These are phyloP conservation scores for Lucilia cuprina DNA, from an alignment of 1,140 invertebrate species.

Conservation along the genomic window DNA sequence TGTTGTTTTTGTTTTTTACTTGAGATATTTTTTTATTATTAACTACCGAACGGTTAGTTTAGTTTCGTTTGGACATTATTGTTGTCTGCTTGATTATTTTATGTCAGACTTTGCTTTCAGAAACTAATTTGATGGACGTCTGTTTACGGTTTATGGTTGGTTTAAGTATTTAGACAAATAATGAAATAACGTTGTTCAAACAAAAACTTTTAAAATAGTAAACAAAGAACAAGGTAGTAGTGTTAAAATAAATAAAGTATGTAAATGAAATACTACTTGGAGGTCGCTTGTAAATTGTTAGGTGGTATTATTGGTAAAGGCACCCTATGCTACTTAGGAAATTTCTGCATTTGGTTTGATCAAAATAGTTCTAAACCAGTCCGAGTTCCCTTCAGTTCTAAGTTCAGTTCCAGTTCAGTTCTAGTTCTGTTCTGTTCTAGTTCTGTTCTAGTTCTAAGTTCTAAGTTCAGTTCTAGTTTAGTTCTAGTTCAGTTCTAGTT, in stretches of 20 bases:
- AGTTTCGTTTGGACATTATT: not conserved
- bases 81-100: conserved; percentile 14
- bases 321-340: too few species aligned
- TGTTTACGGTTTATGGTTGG: not conserved
- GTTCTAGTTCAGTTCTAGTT: too few species aligned
- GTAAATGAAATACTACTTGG: not conserved
- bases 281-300: not conserved
- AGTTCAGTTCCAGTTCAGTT: too few species aligned
- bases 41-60: not conserved
- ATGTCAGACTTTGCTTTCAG: not conserved
- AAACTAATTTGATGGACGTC: not conserved
- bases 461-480: too few species aligned
- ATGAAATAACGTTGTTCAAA: not conserved
- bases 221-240: not conserved
- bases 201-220: not conserved
- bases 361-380: too few species aligned
- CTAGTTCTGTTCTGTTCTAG: too few species aligned
- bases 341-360: too few species aligned
- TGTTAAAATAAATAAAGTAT: not conserved
- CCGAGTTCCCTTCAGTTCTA: too few species aligned
- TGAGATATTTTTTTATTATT: not conserved
- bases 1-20: not conserved
- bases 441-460: too few species aligned
- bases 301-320: too few species aligned
- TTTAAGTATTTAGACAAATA: not conserved